A percentile compares a stretch with the other conserved stretches of the same genome.
These are phyloP conservation scores for Metopia argyrocephala DNA, from an alignment of 2,888 invertebrate genomes.

Conservation along the genomic window DNA sequence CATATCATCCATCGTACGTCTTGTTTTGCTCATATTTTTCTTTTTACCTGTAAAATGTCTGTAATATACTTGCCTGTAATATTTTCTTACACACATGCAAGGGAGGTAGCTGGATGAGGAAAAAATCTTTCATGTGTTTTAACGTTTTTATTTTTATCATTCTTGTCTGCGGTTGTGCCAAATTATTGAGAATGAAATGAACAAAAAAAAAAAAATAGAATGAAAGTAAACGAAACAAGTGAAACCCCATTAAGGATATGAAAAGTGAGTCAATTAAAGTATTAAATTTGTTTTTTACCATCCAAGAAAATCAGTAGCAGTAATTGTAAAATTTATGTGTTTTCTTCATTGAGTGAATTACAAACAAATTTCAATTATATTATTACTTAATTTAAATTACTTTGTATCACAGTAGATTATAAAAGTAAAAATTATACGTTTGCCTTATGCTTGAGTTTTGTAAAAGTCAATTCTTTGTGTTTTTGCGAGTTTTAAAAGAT, in stretches of 20 bases:
- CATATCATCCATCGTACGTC: not conserved
- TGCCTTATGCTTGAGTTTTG: too few species aligned
- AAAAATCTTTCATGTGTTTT: not conserved
- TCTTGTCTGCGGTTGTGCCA: not conserved
- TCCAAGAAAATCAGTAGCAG: not conserved
- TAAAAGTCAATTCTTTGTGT: too few species aligned
- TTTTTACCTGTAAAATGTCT: not conserved
- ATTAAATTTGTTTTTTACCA: constrained; percentile 23
- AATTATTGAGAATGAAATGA: constrained; percentile 1
- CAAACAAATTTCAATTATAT: too few species aligned
- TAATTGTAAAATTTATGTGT: not conserved
- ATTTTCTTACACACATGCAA: not conserved
- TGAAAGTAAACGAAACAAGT: not conserved
- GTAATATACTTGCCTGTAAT: not conserved
- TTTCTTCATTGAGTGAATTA: not conserved
- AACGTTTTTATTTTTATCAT: not conserved
- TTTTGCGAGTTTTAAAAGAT: too few species aligned
- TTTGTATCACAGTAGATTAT: too few species aligned
- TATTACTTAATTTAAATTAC: too few species aligned
- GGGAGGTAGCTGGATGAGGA: too few species aligned
- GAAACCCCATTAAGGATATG: constrained; percentile 27
- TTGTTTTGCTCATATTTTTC: not conserved
- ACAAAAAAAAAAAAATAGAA: not conserved
- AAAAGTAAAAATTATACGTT: too few species aligned
- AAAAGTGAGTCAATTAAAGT: constrained; percentile 44